Evolutionary conservation across 2,113 vertebrate genomes (phyloP).

Genomic region (Pelmatolapia mariae): DNA sequence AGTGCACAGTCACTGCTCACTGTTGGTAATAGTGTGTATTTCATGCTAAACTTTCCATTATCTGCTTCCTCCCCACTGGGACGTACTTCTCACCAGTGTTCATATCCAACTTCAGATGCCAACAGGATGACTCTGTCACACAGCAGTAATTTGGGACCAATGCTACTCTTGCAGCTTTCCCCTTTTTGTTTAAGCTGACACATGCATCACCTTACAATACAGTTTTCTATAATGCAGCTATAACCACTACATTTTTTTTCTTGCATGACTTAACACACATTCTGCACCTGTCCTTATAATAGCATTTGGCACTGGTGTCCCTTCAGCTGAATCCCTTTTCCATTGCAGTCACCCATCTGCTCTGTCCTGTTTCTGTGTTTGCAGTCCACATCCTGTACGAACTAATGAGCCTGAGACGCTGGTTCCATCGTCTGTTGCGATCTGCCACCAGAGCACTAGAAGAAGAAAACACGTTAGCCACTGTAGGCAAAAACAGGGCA

Average conservation of each 20-base stretch:
- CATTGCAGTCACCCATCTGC: neutral
- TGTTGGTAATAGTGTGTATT: neutral
- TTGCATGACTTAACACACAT: neutral
- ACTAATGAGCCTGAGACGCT: constrained; percentile 8
- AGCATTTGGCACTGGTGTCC: neutral
- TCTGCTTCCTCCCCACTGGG: neutral
- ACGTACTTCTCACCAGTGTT: neutral
- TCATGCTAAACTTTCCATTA: neutral
- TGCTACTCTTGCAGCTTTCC: neutral
- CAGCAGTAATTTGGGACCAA: neutral
- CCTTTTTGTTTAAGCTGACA: neutral
- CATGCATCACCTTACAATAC: neutral
- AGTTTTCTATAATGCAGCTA: neutral
- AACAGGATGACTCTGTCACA: neutral
- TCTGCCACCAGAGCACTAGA: neutral
- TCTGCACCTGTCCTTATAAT: neutral
- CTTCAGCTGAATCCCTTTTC: neutral
- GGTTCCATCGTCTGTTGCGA: constrained; percentile 4
- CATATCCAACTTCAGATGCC: neutral
- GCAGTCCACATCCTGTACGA: neutral
- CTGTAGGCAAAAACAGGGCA: neutral
- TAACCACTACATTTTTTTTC: neutral
- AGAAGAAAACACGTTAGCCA: neutral
- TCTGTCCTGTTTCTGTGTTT: neutral
- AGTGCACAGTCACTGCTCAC: neutral